phyloP scores from a whole-genome alignment of 2,797 vertebrate genomes.

The Iguana delicatissima region DNA sequence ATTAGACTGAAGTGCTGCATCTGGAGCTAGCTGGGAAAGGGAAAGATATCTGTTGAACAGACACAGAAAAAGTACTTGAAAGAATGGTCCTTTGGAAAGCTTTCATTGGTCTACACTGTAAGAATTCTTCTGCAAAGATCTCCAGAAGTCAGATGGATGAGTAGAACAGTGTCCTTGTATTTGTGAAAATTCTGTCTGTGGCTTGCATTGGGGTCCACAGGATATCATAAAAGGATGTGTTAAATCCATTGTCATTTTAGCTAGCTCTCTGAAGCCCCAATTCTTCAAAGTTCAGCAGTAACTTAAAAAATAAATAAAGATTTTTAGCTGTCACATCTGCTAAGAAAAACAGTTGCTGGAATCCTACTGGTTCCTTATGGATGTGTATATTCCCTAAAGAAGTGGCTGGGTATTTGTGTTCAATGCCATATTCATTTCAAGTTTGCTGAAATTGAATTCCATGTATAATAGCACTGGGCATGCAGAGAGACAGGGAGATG shows the following conservation, averaged over 20 bases:
- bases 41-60: constrained; percentile 53
- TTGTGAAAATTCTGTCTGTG: constrained; percentile 25
- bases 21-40: constrained; percentile 46
- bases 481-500: too few relatives aligned
- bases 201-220: constrained; percentile 21
- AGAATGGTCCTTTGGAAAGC: constrained; percentile 36
- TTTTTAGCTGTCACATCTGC: background rate
- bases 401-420: too few relatives aligned
- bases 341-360: background rate
- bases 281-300: background rate
- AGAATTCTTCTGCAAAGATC: constrained; percentile 44
- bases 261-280: background rate
- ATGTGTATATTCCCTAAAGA: too few relatives aligned
- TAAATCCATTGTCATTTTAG: background rate
- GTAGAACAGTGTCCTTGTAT: background rate
- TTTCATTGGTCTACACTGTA: constrained; percentile 55
- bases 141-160: constrained; percentile 32
- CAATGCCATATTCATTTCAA: too few relatives aligned
- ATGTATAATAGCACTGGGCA: too few relatives aligned
- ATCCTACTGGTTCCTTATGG: too few relatives aligned
- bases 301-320: background rate
- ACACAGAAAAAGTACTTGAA: constrained; percentile 7
- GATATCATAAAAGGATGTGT: background rate
- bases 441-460: too few relatives aligned
- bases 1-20: constrained; percentile 21